Percentiles rank a stretch among this genome's conserved stretches.
Conservation (phyloP, 30 jellyfish, hydroid and myxozoan species). For the Morbakka virulenta region DNA sequence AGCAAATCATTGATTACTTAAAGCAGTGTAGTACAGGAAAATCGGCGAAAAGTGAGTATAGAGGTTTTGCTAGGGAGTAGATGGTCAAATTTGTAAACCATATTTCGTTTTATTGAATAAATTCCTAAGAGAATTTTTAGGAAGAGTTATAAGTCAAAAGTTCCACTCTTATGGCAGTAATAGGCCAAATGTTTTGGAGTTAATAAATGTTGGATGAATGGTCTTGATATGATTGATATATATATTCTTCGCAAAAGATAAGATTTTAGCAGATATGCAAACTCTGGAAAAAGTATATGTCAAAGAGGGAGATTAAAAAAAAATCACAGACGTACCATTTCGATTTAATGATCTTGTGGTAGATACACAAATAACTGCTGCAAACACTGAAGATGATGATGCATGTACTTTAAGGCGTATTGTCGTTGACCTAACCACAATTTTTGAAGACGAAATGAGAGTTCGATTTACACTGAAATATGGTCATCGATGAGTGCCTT, state of each 20-base stretch:
- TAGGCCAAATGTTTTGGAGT: slow-evolving; percentile 12
- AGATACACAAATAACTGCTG: slow-evolving; percentile 14
- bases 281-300: not conserved
- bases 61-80: slow-evolving; percentile 8
- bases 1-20: slow-evolving; percentile 8
- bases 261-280: too few relatives aligned
- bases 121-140: slow-evolving; percentile 3
- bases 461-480: too few relatives aligned
- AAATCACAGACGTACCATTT: not conserved
- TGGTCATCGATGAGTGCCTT: too few relatives aligned
- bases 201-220: too few relatives aligned
- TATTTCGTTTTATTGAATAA: not conserved
- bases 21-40: not conserved
- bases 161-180: not conserved
- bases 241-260: too few relatives aligned
- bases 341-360: too few relatives aligned
- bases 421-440: slow-evolving; percentile 12
- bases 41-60: slow-evolving; percentile 10
- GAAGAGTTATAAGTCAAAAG: not conserved
- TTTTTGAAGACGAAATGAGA: too few relatives aligned
- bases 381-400: too few relatives aligned
- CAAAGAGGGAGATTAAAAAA: not conserved
- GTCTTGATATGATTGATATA: too few relatives aligned
- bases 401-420: slow-evolving; percentile 1
- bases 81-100: not conserved